A percentile compares a stretch with the other conserved stretches of the same genome.
These are phyloP conservation scores for Cirrhinus mrigala DNA, from an alignment of 2,797 vertebrate genomes.

Conservation along the genomic window DNA sequence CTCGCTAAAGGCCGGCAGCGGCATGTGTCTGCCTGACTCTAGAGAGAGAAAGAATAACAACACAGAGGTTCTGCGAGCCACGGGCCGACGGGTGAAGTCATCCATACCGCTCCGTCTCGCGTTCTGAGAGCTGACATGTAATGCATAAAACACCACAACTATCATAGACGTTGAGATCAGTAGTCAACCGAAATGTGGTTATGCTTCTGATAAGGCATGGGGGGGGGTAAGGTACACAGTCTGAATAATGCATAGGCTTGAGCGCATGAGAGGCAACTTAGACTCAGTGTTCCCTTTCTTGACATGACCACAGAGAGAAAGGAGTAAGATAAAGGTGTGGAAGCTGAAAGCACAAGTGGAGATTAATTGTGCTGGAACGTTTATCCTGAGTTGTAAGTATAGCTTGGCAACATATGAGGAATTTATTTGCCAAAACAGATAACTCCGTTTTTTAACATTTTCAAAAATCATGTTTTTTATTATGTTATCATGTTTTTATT, in stretches of 20 bases:
- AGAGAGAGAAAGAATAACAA: slow-evolving; percentile 33
- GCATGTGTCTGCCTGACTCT: background rate
- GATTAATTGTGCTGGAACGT: background rate
- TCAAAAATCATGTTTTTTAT: too few species aligned
- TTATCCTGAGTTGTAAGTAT: background rate
- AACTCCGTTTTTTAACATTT: too few species aligned
- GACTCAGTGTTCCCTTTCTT: background rate
- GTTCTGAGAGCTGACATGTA: background rate
- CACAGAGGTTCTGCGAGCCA: slow-evolving; percentile 22
- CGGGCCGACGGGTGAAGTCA: background rate
- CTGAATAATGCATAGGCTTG: slow-evolving; percentile 24
- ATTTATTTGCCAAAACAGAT: too few species aligned
- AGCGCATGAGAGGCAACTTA: background rate
- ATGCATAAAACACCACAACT: slow-evolving; percentile 5
- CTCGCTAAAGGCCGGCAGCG: slow-evolving; percentile 20
- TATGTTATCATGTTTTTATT: too few species aligned
- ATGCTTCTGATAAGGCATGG: background rate
- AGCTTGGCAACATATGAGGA: background rate
- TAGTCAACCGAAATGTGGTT: slow-evolving; percentile 3
- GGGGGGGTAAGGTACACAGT: background rate
- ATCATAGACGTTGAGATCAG: background rate
- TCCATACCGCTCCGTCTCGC: background rate
- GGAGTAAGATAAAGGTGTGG: background rate
- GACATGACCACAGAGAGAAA: background rate
- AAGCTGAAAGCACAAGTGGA: background rate